phyloP scores from a whole-genome alignment of 2,113 vertebrate species.

The Leptobrachium ailaonicum region DNA sequence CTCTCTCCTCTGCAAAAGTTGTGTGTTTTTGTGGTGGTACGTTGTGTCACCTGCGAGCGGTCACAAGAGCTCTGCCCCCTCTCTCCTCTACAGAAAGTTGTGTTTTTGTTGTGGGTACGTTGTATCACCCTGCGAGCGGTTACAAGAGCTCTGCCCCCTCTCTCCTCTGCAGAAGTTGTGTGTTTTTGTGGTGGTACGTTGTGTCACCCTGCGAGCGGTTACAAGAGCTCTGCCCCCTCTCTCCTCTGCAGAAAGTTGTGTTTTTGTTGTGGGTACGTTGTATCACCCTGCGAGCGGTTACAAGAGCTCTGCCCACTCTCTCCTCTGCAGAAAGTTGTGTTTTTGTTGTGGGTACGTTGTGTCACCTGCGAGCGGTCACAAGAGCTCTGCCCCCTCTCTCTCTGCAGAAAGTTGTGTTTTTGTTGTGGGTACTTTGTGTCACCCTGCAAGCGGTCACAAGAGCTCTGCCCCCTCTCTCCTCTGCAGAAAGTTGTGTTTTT shows the following conservation, averaged over 20 bases:
- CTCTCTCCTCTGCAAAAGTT: slow-evolving; percentile 17
- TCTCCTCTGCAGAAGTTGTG: slow-evolving; percentile 16
- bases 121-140: not conserved
- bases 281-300: not conserved
- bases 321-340: slow-evolving; percentile 21
- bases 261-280: not conserved
- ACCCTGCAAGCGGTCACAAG: too few relatives aligned
- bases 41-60: not conserved
- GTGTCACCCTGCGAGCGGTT: not conserved
- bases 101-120: not conserved
- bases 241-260: slow-evolving; percentile 21
- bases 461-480: too few relatives aligned
- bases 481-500: too few relatives aligned
- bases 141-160: not conserved
- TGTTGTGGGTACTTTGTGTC: too few relatives aligned
- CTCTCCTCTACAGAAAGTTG: slow-evolving; percentile 15
- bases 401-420: slow-evolving; percentile 17
- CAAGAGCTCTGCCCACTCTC: not conserved
- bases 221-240: not conserved
- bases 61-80: not conserved
- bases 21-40: too few relatives aligned
- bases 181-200: too few relatives aligned
- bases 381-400: not conserved
- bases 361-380: not conserved
- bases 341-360: not conserved